Evolutionary conservation across 2,797 vertebrate genomes (phyloP).

Genomic region (Sebastes vulpes): DNA sequence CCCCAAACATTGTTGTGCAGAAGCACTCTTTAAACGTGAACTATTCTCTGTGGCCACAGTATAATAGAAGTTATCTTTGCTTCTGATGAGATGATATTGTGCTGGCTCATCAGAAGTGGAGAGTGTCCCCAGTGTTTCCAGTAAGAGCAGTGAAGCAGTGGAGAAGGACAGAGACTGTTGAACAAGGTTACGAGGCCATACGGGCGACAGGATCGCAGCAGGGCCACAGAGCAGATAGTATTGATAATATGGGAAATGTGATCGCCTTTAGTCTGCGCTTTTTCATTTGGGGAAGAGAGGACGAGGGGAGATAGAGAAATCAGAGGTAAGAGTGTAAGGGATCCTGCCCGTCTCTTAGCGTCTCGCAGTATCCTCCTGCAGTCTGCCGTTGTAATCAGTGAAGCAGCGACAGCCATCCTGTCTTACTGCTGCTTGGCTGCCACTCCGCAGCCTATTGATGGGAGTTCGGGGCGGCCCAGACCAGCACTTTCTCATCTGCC

Average conservation of each 20-base stretch:
- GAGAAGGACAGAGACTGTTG: constrained; percentile 43
- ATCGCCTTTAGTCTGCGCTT: constrained; percentile 80
- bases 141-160: constrained; percentile 4
- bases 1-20: no score
- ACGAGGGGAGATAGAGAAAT: constrained; percentile 21
- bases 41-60: not conserved
- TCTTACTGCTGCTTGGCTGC: constrained; percentile 76
- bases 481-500: constrained; percentile 75
- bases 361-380: constrained; percentile 46
- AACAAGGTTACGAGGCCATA: constrained; percentile 74
- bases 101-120: not conserved
- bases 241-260: constrained; percentile 88
- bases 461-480: constrained; percentile 57
- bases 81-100: not conserved
- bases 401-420: constrained; percentile 84
- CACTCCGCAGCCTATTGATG: constrained; percentile 83
- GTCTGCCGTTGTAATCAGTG: constrained; percentile 70
- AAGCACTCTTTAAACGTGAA: not conserved
- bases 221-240: constrained; percentile 72
- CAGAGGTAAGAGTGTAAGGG: constrained; percentile 51
- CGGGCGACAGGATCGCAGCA: constrained; percentile 55
- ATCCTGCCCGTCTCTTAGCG: constrained; percentile 64
- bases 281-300: constrained; percentile 58
- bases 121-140: constrained; percentile 10
- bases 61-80: not conserved